Evolutionary conservation across 1,140 invertebrate genomes (phyloP), one percentile per base, ranked within the genome.

Genomic region (Carcinoscorpius rotundicauda): DNA sequence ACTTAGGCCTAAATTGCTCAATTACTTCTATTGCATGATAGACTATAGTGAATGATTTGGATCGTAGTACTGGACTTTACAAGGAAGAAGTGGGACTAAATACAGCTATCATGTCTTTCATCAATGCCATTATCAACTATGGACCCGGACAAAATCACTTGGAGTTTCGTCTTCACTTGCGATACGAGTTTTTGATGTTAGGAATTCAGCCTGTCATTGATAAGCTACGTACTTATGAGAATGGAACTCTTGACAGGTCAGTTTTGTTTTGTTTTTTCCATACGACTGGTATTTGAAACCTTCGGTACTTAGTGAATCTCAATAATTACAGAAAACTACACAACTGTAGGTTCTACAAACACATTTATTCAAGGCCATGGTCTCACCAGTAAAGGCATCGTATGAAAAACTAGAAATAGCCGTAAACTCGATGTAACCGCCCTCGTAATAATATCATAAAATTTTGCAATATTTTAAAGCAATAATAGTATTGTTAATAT

Each of bases 101-200:
- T 79, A 97, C 94, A 0, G 94, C 94, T 4, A 90, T 98, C 60
- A 97, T 99, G 93, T 97, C 93, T 3, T 96, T 99, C 71, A 86
- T 98, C 52, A 99, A 99, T 76, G 95, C 96, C 3, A 88, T 98
- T 1, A 79, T 99, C 3, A 95, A 94, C 76, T 98, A 96, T 73
- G 95, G 95, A 3, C 89, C 93, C 3, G 94, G 96, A 3, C 91
- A 97, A 78, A 91, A 96, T 71, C 94, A 91, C 71, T 78, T 98
- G 10, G 95, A 98, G 78, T 99, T 98, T 74, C 82, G 96, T 60
- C 78, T 98, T 55, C 96, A 98, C 77, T 78, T 99, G 52, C 84
- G 96, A 75, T 98, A 97, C 73, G 96, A 99, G 76, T 85, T 98
- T 64, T 79, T 99, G 4, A 96, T 98, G 92, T 80, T 98, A 52